Percentiles rank a stretch among this genome's conserved stretches.
Evolutionary conservation across 2,797 vertebrate genomes (phyloP).

Genomic region (Smutsia gigantea): DNA sequence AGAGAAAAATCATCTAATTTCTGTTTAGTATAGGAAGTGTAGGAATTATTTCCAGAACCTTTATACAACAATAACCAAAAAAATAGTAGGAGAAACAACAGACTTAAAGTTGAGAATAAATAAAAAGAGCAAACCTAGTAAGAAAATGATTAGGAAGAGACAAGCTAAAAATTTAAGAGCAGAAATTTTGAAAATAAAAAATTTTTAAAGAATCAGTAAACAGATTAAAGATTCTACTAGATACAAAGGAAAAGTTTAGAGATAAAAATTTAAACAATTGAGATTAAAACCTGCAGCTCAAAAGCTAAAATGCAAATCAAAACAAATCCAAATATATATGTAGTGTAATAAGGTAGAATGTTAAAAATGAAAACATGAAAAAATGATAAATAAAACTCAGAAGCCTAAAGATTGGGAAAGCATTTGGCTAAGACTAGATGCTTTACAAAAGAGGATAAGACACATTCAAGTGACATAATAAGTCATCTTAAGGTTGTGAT

Average conservation of each 20-base stretch:
- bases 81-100: neutral
- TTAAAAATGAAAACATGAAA: neutral
- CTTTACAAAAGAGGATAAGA: neutral
- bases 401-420: neutral
- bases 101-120: neutral
- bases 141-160: neutral
- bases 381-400: neutral
- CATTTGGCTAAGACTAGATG: neutral
- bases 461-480: neutral
- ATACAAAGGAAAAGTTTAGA: neutral
- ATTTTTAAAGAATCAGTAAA: neutral
- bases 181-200: neutral
- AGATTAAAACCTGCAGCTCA: constrained; percentile 2
- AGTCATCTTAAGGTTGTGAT: neutral
- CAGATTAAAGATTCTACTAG: neutral
- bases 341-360: neutral
- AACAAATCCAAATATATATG: neutral
- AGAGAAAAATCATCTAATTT: neutral
- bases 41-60: neutral
- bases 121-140: neutral
- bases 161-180: neutral
- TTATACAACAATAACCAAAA: neutral
- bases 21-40: neutral
- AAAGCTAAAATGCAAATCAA: constrained; percentile 31
- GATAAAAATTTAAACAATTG: neutral